These are phyloP conservation scores for Scarus forsteni DNA, from an alignment of 2,797 vertebrate species.

Conservation along the genomic window DNA sequence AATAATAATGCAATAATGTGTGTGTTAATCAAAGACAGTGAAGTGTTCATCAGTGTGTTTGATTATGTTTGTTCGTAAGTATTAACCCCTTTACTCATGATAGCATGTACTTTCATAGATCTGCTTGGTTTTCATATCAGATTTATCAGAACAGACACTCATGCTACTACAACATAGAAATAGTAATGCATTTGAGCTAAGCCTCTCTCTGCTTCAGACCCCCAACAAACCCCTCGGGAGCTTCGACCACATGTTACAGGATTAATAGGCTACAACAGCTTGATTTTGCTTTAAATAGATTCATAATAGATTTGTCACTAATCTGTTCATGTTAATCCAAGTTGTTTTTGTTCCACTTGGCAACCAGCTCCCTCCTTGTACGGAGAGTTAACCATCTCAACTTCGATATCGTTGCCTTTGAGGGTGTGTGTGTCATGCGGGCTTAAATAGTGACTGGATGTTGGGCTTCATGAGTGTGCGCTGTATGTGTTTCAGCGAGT, in stretches of 20 bases:
- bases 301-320: constrained; percentile 59
- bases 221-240: constrained; percentile 26
- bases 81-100: neutral
- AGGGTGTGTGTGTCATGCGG: constrained; percentile 12
- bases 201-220: constrained; percentile 42
- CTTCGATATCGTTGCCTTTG: constrained; percentile 24
- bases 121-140: neutral
- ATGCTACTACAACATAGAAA: neutral
- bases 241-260: constrained; percentile 45
- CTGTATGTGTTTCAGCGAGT: constrained; percentile 27
- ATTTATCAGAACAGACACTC: constrained; percentile 22
- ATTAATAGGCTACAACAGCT: constrained; percentile 37
- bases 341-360: constrained; percentile 41
- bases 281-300: constrained; percentile 45
- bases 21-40: neutral
- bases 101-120: neutral
- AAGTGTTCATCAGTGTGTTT: neutral
- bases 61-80: neutral
- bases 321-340: constrained; percentile 55
- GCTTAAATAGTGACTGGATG: constrained; percentile 25
- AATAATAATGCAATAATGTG: too few species aligned
- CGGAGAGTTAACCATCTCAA: constrained; percentile 48
- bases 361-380: constrained; percentile 18
- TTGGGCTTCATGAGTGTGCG: constrained; percentile 39
- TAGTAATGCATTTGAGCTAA: constrained; percentile 29